phyloP scores from a whole-genome alignment of 2,888 invertebrate genomes.

The Teleogryllus oceanicus region DNA sequence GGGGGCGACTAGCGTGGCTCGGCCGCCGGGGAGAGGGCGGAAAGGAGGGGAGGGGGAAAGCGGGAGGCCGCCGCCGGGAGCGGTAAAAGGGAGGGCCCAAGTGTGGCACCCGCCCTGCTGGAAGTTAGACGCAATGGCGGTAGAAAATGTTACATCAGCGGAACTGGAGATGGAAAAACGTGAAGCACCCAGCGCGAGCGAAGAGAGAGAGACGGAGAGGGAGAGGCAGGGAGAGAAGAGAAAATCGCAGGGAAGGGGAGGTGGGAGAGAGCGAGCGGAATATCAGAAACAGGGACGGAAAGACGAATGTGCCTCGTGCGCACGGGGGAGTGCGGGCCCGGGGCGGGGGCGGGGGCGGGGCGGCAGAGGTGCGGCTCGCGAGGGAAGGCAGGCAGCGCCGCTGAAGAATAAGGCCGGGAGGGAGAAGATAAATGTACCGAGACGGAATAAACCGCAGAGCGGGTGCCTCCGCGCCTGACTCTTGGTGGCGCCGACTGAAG shows the following conservation, averaged over 20 bases:
- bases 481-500: no score
- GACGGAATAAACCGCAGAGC: no score
- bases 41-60: background rate
- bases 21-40: background rate
- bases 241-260: background rate
- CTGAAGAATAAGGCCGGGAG: no score
- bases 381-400: no score
- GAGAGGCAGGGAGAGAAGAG: conserved; percentile 3
- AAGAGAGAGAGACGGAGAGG: background rate
- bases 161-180: background rate
- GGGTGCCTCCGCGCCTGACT: no score
- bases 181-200: background rate
- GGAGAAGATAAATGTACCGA: no score
- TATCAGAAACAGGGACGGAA: no score
- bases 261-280: no score
- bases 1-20: background rate
- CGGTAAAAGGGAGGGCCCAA: background rate
- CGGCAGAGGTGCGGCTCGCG: no score
- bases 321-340: no score
- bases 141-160: conserved; percentile 33
- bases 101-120: background rate
- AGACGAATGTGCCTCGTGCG: no score
- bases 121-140: conserved; percentile 9
- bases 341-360: no score
- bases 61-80: background rate